Conservation (phyloP, 2,113 vertebrate genomes). For the Raja brachyura region DNA sequence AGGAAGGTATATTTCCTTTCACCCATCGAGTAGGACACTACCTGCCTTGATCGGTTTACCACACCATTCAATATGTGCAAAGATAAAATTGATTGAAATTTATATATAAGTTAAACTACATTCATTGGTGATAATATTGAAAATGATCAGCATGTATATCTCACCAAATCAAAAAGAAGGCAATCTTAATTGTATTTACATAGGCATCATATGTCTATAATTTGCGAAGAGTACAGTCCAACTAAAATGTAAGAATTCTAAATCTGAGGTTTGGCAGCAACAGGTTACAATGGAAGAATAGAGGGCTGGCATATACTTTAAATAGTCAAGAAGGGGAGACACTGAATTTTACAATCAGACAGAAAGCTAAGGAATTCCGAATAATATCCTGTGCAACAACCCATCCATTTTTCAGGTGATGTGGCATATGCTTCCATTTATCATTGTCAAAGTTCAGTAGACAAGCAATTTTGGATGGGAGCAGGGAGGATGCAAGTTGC, state of each 20-base stretch:
- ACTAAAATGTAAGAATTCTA: constrained; percentile 84
- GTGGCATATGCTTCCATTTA: constrained; percentile 66
- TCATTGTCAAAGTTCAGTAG: constrained; percentile 36
- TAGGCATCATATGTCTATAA: constrained; percentile 66
- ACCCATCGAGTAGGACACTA: background rate
- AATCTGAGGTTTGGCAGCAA: constrained; percentile 95
- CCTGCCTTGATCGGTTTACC: no score
- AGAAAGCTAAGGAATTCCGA: constrained; percentile 61
- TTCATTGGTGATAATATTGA: constrained; percentile 92
- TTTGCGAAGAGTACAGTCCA: constrained; percentile 70
- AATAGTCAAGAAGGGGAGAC: constrained; percentile 79
- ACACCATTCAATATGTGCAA: constrained; percentile 46
- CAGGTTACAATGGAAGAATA: constrained; percentile 85
- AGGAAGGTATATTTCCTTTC: background rate
- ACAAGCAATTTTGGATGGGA: background rate
- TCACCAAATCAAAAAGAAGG: constrained; percentile 59
- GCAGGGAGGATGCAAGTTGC: no score
- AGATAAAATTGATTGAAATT: constrained; percentile 67
- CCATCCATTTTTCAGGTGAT: constrained; percentile 73
- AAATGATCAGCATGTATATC: constrained; percentile 70
- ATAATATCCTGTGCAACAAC: constrained; percentile 64
- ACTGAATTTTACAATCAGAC: constrained; percentile 80
- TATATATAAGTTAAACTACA: constrained; percentile 96
- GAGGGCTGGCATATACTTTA: constrained; percentile 85
- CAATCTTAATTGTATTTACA: constrained; percentile 62